Conservation (phyloP, 2,888 invertebrate genomes). For the Machimus rusticus region DNA sequence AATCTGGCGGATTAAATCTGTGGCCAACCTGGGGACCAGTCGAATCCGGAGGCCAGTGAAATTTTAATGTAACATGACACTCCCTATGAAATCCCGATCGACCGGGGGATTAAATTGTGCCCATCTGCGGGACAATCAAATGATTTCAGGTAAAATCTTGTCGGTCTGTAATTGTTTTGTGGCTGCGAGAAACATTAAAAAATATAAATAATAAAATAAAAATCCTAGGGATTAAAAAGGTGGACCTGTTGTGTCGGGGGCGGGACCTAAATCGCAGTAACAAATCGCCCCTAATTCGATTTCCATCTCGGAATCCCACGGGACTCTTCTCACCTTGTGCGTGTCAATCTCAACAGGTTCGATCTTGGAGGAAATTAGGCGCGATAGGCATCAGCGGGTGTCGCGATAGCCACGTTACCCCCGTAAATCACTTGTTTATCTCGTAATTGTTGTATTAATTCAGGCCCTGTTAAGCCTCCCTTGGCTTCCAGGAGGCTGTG, state of each 20-base stretch:
- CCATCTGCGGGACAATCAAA: not conserved
- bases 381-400: not conserved
- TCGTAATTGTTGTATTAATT: conserved; percentile 21
- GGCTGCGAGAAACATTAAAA: not conserved
- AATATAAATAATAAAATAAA: not conserved
- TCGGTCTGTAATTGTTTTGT: not conserved
- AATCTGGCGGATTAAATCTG: not conserved
- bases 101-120: not conserved
- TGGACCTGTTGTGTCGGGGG: not conserved
- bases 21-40: not conserved
- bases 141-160: not conserved
- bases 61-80: not conserved
- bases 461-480: not conserved
- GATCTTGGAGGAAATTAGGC: not conserved
- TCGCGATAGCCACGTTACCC: not conserved
- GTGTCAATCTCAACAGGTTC: conserved; percentile 14
- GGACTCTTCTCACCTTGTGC: not conserved
- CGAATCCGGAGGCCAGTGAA: not conserved
- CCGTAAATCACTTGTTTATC: conserved; percentile 5
- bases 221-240: not conserved
- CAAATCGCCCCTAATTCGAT: not conserved
- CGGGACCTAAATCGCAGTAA: not conserved
- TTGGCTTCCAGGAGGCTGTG: not conserved
- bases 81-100: not conserved
- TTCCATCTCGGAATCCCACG: not conserved